These are phyloP conservation scores for Drosophila kikkawai DNA, from an alignment of 1,140 invertebrate genomes.

Conservation along the genomic window DNA sequence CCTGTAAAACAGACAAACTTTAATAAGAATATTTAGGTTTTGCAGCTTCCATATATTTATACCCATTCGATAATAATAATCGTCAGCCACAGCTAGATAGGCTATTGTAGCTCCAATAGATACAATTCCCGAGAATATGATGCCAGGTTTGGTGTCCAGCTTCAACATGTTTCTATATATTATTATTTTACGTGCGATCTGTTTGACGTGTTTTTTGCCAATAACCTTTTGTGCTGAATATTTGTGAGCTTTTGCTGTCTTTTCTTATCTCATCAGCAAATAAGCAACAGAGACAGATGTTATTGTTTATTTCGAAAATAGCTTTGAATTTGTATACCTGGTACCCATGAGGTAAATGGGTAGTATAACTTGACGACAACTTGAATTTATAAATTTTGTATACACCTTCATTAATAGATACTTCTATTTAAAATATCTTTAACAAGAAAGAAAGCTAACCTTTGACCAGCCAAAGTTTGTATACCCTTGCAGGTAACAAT, in stretches of 20 bases:
- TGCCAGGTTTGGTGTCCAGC: slow-evolving; percentile 2
- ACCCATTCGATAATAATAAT: background rate
- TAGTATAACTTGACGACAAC: background rate
- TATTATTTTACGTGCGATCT: slow-evolving; percentile 1
- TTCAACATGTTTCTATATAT: background rate
- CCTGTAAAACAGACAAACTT: background rate
- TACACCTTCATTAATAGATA: too few species aligned
- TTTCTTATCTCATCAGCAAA: background rate
- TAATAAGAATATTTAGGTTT: background rate
- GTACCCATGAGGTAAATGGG: background rate
- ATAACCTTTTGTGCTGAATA: background rate
- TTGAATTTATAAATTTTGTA: background rate
- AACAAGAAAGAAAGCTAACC: too few species aligned
- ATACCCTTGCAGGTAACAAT: too few species aligned
- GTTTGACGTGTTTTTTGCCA: background rate
- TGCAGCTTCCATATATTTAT: background rate
- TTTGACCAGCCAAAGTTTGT: too few species aligned
- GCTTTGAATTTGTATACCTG: background rate
- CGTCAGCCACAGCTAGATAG: background rate
- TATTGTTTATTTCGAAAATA: background rate
- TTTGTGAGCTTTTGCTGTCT: background rate
- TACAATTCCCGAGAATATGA: slow-evolving; percentile 1
- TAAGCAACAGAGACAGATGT: background rate
- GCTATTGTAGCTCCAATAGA: background rate
- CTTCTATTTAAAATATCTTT: too few species aligned